Evolutionary conservation across 2,888 invertebrate genomes (phyloP), one percentile per base, ranked within the genome.

Genomic region (Catotricha subobsoleta): DNA sequence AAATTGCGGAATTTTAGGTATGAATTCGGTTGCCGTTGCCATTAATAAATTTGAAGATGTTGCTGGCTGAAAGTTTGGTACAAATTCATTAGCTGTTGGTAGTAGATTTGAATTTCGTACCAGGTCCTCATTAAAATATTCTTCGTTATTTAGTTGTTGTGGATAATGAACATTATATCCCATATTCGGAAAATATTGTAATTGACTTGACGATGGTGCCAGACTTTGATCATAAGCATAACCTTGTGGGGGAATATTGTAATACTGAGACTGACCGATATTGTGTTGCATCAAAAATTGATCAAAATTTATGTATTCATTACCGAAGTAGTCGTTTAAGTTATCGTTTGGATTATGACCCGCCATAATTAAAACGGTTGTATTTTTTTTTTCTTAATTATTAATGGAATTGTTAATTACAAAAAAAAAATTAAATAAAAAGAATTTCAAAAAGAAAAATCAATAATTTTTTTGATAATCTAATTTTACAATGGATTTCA

Each of bases 211-310:
- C 4, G 7, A 15, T 40, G 40, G 31, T 30, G 31, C 19, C 25
- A 13, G 23, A 20, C 8, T n/a, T 7, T 12, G 20, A 18, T 13
- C 15, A 19, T 16, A n/a, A 18, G 19, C 27, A 29, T 12, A 18
- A 6, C 21, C 25, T 13, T 13, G 10, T 25, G 21, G 40, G 20
- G 33, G 25, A 13, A 23, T 33, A 21, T 19, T 25, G 25, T 25
- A 23, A 3, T 9, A 10, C 25, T n/a, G 13, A 18, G 20, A 21
- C 27, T 20, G 21, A 19, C 12, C 27, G 10, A 58, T 46, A 48
- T 62, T 60, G 48, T 60, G 61, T 48, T 60, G 61, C 49, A 57
- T 51, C 27, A 61, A 55, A 45, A 61, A 61, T 45, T 61, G 60
- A 50, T 59, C 60, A 41, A 61, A 61, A 43, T 59, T 54, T n/a